A percentile compares a stretch with the other conserved stretches of the same genome.
Evolutionary conservation across 2,888 invertebrate species (phyloP).

Genomic region (Noctua comes): DNA sequence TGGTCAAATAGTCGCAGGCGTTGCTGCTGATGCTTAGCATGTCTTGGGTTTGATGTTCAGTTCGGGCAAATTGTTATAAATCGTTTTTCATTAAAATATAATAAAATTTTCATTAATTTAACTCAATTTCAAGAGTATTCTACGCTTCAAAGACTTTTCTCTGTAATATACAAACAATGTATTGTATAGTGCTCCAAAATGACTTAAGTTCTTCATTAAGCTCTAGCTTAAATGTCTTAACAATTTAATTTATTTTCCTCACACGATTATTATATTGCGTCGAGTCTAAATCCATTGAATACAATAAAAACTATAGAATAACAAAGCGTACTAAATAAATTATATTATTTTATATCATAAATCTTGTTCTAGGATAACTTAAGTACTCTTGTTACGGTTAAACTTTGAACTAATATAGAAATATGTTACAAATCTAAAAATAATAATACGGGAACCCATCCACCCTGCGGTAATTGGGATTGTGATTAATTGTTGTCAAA

Average conservation of each 20-base stretch:
- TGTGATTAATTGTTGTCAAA: slow-evolving; percentile 7
- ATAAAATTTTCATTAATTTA: background rate
- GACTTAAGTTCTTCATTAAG: background rate
- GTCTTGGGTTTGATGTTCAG: too few species aligned
- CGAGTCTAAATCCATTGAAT: slow-evolving; percentile 3
- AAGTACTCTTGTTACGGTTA: background rate
- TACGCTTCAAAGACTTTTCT: background rate
- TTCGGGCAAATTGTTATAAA: background rate
- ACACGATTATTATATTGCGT: background rate
- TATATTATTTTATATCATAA: slow-evolving; percentile 16
- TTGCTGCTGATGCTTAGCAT: too few species aligned
- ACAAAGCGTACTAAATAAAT: slow-evolving; percentile 11
- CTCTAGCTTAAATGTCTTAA: background rate
- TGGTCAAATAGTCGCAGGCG: too few species aligned
- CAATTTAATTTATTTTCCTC: slow-evolving; percentile 5
- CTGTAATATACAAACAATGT: background rate
- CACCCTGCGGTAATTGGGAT: background rate
- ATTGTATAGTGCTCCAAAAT: background rate
- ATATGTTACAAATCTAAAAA: background rate
- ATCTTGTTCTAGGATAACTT: slow-evolving; percentile 16
- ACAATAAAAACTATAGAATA: background rate
- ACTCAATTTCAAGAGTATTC: background rate
- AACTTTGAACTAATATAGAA: background rate
- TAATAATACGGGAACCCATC: background rate
- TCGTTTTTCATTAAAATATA: too few species aligned